Evolutionary conservation across 1,140 invertebrate species (phyloP).

Genomic region (Brachionus asplanchnoidis): DNA sequence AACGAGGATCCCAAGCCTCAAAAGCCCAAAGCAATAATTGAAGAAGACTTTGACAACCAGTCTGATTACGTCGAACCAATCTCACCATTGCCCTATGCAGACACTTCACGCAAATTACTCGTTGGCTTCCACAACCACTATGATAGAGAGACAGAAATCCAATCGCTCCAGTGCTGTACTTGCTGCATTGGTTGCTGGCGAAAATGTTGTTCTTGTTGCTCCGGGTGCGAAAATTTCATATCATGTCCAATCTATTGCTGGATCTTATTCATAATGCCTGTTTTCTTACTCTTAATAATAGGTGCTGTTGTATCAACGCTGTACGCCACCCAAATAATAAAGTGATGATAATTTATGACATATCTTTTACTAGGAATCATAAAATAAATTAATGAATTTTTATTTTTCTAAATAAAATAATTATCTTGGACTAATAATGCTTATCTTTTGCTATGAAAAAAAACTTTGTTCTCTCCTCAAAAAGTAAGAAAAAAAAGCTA

Average conservation of each 20-base stretch:
- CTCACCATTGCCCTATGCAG: background rate
- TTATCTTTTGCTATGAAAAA: background rate
- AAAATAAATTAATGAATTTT: background rate
- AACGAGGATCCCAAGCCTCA: background rate
- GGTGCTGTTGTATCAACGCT: background rate
- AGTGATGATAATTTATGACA: background rate
- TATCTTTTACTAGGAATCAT: background rate
- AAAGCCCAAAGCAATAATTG: background rate
- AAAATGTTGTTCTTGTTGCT: conserved; percentile 12
- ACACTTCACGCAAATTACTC: background rate
- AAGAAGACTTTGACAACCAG: background rate
- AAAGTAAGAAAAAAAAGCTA: background rate
- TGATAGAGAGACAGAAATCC: conserved; percentile 30
- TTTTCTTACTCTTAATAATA: background rate
- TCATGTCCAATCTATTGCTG: conserved; percentile 41
- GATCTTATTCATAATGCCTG: background rate
- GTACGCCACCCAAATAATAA: conserved; percentile 5
- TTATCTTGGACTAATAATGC: background rate
- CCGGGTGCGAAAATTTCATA: conserved; percentile 39
- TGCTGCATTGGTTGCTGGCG: conserved; percentile 34
- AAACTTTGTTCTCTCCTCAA: background rate
- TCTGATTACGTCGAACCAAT: background rate
- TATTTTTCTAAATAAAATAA: background rate
- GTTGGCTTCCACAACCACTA: conserved; percentile 12
- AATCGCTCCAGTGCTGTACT: conserved; percentile 33